Evolutionary conservation across 2,797 vertebrate genomes (phyloP).

Genomic region (Melanogrammus aeglefinus): DNA sequence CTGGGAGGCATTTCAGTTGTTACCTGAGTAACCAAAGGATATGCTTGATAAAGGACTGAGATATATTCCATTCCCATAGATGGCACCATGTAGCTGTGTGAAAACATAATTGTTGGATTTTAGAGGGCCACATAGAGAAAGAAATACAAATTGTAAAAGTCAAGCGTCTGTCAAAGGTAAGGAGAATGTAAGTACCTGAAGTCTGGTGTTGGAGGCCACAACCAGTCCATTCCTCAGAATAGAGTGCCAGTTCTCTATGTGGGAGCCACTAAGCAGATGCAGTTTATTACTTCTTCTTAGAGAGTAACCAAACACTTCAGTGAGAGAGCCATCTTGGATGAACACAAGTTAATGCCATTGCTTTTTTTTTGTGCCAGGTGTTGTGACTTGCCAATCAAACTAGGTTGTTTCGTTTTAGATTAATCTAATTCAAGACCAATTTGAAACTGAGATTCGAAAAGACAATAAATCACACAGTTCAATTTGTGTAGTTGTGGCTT

Average conservation of each 20-base stretch:
- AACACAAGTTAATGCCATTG: neutral
- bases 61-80: constrained; percentile 91
- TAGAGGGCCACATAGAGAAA: neutral
- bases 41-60: constrained; percentile 92
- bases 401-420: neutral
- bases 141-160: neutral
- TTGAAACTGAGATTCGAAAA: neutral
- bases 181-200: constrained; percentile 74
- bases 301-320: neutral
- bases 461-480: neutral
- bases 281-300: neutral
- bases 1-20: constrained; percentile 22
- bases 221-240: constrained; percentile 90
- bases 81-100: constrained; percentile 84
- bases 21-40: constrained; percentile 93
- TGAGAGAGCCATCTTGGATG: neutral
- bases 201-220: constrained; percentile 87
- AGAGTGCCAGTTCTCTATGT: constrained; percentile 93
- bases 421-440: neutral
- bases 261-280: constrained; percentile 78
- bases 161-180: neutral
- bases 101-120: neutral
- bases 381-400: neutral
- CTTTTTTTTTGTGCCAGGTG: neutral
- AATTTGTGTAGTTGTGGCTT: neutral